A percentile compares a stretch with the other conserved stretches of the same genome.
Evolutionary conservation across 1,140 invertebrate genomes (phyloP).

Genomic region (Hyposmocoma kahamanoa): DNA sequence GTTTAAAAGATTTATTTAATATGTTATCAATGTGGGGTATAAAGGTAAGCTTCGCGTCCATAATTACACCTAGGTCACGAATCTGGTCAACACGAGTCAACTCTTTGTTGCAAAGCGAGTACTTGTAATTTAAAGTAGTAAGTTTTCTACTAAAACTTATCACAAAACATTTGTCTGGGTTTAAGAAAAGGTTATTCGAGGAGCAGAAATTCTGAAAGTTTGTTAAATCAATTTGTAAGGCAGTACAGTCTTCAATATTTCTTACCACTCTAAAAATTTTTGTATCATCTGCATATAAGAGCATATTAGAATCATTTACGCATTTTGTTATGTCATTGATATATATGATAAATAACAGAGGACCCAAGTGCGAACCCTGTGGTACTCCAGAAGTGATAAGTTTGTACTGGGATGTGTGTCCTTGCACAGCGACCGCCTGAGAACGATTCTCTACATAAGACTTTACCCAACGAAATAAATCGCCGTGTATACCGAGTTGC

Average conservation of each 20-base stretch:
- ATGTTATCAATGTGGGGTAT: neutral
- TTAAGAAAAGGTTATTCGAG: neutral
- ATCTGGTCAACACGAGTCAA: neutral
- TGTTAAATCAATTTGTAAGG: neutral
- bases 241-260: neutral
- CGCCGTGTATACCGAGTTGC: neutral
- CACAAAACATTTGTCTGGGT: neutral
- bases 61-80: slow-evolving; percentile 2
- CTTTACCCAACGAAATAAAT: slow-evolving; percentile 2
- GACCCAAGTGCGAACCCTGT: slow-evolving; percentile 6
- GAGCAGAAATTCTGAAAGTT: neutral
- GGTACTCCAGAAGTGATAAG: neutral
- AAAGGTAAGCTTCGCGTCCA: slow-evolving; percentile 4
- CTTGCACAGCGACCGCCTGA: neutral
- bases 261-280: neutral
- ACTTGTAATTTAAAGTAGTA: neutral
- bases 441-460: slow-evolving; percentile 1
- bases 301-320: neutral
- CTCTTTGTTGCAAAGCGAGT: neutral
- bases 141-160: neutral
- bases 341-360: slow-evolving; percentile 1
- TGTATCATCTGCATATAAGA: neutral
- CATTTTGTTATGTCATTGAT: neutral
- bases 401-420: neutral
- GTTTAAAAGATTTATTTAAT: slow-evolving; percentile 3